These are phyloP conservation scores for chimpanzee (Pan troglodytes) DNA, from an alignment of 2,113 vertebrate species.

Conservation along the genomic window DNA sequence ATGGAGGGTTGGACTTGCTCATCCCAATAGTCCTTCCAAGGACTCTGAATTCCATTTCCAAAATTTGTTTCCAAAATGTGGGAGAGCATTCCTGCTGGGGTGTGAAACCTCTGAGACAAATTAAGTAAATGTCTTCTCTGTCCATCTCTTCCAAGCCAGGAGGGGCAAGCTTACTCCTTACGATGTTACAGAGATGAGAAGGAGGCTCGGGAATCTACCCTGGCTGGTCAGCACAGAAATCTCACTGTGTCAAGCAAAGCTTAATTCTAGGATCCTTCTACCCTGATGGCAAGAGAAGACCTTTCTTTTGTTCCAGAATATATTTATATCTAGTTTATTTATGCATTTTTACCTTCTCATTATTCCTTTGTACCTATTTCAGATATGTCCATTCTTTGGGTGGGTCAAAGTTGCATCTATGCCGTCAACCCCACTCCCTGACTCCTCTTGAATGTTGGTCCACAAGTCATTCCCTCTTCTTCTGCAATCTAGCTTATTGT, in stretches of 20 bases:
- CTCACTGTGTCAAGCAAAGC: neutral
- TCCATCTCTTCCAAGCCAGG: neutral
- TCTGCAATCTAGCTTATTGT: neutral
- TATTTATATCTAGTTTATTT: neutral
- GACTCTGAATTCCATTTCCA: neutral
- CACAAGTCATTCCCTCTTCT: neutral
- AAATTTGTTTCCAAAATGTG: neutral
- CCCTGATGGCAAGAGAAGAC: neutral
- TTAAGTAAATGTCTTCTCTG: neutral
- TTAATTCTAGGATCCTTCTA: neutral
- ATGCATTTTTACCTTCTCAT: neutral
- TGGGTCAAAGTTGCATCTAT: neutral
- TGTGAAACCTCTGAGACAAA: neutral
- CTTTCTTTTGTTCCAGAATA: neutral
- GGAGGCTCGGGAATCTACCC: neutral
- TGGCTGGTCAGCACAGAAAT: neutral
- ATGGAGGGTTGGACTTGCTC: neutral
- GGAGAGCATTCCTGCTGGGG: neutral
- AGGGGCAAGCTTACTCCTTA: neutral
- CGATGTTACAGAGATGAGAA: neutral
- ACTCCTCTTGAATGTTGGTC: neutral
- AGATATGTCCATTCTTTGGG: neutral
- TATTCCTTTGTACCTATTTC: neutral
- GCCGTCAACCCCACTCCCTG: neutral
- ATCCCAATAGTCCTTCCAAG: neutral